Percentiles rank a stretch among this genome's conserved stretches.
These are phyloP conservation scores for Formica aserva DNA, from an alignment of 2,888 invertebrate species.

Conservation along the genomic window DNA sequence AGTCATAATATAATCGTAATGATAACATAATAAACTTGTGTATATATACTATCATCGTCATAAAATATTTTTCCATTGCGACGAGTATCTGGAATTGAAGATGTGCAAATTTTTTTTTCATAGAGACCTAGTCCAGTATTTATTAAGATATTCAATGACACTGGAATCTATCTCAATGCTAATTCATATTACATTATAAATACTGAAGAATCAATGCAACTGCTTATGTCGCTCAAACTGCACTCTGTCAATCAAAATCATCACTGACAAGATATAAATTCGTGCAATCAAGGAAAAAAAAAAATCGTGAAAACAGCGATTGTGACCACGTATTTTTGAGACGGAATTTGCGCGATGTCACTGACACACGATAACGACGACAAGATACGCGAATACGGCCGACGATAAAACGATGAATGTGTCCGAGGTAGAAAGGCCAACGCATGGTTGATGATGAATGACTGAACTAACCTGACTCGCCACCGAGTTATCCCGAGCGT, in stretches of 20 bases:
- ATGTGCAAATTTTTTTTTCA: not conserved
- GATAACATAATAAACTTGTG: not conserved
- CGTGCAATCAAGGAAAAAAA: not conserved
- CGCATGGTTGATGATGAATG: slow-evolving; percentile 72
- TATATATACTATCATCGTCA: not conserved
- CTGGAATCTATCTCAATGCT: not conserved
- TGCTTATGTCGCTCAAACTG: not conserved
- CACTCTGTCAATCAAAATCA: not conserved
- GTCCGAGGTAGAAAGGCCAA: slow-evolving; percentile 27
- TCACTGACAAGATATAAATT: not conserved
- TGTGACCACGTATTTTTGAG: not conserved
- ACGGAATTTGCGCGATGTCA: not conserved
- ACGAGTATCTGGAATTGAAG: not conserved
- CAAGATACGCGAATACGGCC: not conserved
- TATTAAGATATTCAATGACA: not conserved
- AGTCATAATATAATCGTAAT: not conserved
- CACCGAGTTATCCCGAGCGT: not conserved
- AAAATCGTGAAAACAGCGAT: not conserved
- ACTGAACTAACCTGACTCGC: slow-evolving; percentile 81
- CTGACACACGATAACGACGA: not conserved
- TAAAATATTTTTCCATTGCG: not conserved
- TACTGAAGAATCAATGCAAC: not conserved
- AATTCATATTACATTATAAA: not conserved
- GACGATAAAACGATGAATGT: slow-evolving; percentile 58
- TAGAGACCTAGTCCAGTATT: not conserved